Percentiles rank a stretch among this genome's conserved stretches.
These are phyloP conservation scores for Spisula subtruncata DNA, from an alignment of 2,888 invertebrate genomes.

Conservation along the genomic window DNA sequence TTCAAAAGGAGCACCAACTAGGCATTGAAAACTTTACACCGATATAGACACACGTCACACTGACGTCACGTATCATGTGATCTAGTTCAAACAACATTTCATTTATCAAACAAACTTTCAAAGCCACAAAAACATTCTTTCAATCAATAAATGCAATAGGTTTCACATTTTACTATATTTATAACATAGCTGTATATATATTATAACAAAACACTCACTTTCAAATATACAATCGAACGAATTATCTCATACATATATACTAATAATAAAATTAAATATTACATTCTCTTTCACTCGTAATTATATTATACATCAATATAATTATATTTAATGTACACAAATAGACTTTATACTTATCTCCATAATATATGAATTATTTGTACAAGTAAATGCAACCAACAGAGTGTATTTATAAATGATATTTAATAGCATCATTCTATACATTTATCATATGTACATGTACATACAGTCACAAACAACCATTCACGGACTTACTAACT, in stretches of 20 bases:
- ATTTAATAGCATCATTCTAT: not conserved
- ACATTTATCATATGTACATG: not conserved
- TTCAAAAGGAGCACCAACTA: slow-evolving; percentile 16
- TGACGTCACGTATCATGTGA: not conserved
- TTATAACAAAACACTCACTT: not conserved
- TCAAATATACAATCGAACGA: not conserved
- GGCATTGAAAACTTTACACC: not conserved
- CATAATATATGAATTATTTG: not conserved
- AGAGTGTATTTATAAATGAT: not conserved
- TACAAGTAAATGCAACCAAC: not conserved
- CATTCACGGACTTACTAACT: not conserved
- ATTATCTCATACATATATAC: not conserved
- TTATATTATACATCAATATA: not conserved
- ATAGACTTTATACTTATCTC: slow-evolving; percentile 1
- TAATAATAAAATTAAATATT: slow-evolving; percentile 14
- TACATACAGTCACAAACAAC: not conserved
- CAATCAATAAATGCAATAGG: not conserved
- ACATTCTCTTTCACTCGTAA: not conserved
- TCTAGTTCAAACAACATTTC: not conserved
- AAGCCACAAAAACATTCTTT: not conserved
- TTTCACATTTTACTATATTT: not conserved
- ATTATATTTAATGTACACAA: not conserved
- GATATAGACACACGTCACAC: not conserved
- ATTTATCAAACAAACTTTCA: not conserved
- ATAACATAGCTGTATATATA: not conserved